phyloP scores from a whole-genome alignment of 2,888 invertebrate genomes.

The Pandemis heparana region DNA sequence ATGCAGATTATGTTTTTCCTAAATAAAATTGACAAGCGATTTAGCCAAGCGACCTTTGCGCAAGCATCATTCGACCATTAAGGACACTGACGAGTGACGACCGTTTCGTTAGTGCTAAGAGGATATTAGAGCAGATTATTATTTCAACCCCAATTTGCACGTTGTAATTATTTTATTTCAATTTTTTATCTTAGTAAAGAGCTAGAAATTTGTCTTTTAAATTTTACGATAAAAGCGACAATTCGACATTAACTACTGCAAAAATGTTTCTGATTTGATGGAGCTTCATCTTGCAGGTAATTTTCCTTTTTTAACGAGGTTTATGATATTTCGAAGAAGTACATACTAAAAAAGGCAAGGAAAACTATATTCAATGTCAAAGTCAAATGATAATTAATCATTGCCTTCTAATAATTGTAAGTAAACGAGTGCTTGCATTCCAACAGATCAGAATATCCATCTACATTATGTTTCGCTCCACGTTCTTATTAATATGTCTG shows the following conservation, averaged over 20 bases:
- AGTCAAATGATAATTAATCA: not conserved
- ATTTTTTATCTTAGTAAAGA: not conserved
- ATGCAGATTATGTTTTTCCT: slow-evolving; percentile 50
- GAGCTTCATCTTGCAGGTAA: not conserved
- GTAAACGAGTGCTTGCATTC: not conserved
- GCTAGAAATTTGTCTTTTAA: not conserved
- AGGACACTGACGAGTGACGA: slow-evolving; percentile 68
- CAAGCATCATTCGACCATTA: slow-evolving; percentile 73
- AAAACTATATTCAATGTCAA: not conserved
- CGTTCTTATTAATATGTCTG: too few relatives aligned
- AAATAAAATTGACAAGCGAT: slow-evolving; percentile 61
- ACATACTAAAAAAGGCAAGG: not conserved
- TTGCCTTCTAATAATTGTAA: not conserved
- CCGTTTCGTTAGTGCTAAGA: slow-evolving; percentile 63
- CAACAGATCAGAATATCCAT: not conserved
- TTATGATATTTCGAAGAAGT: not conserved
- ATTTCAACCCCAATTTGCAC: not conserved
- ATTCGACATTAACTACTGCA: too few relatives aligned
- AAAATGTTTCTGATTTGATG: too few relatives aligned
- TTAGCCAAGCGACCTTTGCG: slow-evolving; percentile 74
- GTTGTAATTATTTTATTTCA: not conserved
- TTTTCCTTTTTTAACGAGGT: not conserved
- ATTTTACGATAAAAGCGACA: too few relatives aligned
- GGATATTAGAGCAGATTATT: not conserved
- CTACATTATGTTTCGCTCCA: too few relatives aligned